Evolutionary conservation across 2,888 invertebrate species (phyloP).

Genomic region (Belgica antarctica): DNA sequence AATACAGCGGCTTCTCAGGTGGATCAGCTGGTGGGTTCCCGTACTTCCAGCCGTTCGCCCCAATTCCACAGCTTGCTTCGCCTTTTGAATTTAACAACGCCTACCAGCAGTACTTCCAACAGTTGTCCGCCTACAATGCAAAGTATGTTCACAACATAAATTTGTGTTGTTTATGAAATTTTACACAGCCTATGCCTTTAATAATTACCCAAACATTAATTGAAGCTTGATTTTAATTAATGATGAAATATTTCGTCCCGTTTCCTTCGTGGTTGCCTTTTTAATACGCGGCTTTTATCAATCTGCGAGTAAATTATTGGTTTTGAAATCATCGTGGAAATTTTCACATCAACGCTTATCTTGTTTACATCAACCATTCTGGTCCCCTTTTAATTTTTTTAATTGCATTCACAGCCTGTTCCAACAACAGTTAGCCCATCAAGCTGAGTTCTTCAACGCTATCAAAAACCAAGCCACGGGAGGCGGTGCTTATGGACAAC

Average conservation of each 20-base stretch:
- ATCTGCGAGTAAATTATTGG: too few relatives aligned
- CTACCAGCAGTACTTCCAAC: conserved; percentile 45
- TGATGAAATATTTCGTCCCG: too few relatives aligned
- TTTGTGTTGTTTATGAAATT: background rate
- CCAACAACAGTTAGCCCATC: conserved; percentile 46
- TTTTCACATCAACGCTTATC: background rate
- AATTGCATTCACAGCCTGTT: conserved; percentile 22
- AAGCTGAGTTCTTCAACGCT: conserved; percentile 21
- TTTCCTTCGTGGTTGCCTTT: too few relatives aligned
- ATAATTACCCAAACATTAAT: too few relatives aligned
- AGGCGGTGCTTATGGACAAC: conserved; percentile 22
- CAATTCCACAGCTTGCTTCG: conserved; percentile 41
- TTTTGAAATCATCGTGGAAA: too few relatives aligned
- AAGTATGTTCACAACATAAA: conserved; percentile 44
- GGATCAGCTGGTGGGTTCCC: conserved; percentile 18
- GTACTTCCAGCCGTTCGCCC: conserved; percentile 27
- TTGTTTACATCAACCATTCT: too few relatives aligned
- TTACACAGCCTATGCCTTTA: background rate
- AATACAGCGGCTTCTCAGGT: conserved; percentile 23
- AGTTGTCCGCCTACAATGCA: conserved; percentile 45
- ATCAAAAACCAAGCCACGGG: conserved; percentile 40
- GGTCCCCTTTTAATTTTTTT: too few relatives aligned
- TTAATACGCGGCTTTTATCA: too few relatives aligned
- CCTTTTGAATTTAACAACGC: conserved; percentile 42
- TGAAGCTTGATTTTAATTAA: too few relatives aligned